phyloP scores from a whole-genome alignment of 1,140 invertebrate genomes.

The Drosophila jambulina region DNA sequence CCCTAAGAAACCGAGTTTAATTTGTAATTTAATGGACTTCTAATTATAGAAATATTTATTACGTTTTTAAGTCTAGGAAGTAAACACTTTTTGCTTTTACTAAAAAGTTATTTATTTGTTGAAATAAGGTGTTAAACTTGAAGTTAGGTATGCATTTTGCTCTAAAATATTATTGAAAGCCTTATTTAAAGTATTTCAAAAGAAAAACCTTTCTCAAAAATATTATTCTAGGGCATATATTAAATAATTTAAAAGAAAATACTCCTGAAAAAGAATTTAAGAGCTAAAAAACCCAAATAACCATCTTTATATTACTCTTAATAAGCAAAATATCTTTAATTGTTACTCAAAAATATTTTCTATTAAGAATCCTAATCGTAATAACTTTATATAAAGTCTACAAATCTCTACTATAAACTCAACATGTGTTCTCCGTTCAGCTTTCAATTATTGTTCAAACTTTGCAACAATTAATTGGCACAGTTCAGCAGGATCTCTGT shows the following conservation, averaged over 20 bases:
- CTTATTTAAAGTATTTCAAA: no score
- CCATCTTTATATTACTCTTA: no score
- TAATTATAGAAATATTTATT: not conserved
- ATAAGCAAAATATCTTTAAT: not conserved
- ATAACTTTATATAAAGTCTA: not conserved
- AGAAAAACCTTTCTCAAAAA: no score
- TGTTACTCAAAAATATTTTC: not conserved
- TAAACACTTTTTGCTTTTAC: not conserved
- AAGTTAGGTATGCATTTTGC: no score
- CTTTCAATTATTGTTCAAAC: conserved; percentile 1
- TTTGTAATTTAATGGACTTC: conserved; percentile 5
- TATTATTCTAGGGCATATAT: no score
- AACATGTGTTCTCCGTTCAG: not conserved
- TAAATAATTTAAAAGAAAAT: no score
- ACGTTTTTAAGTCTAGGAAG: not conserved
- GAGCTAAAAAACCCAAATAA: no score
- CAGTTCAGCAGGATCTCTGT: not conserved
- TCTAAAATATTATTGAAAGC: not conserved
- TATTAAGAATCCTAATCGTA: not conserved
- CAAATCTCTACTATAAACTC: not conserved
- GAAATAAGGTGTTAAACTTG: no score
- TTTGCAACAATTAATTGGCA: conserved; percentile 13
- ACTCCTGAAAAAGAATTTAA: no score
- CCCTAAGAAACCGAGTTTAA: conserved; percentile 10
- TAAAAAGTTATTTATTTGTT: no score